Conservation (phyloP, 2,797 vertebrate genomes). For the Cossypha polioptera region DNA sequence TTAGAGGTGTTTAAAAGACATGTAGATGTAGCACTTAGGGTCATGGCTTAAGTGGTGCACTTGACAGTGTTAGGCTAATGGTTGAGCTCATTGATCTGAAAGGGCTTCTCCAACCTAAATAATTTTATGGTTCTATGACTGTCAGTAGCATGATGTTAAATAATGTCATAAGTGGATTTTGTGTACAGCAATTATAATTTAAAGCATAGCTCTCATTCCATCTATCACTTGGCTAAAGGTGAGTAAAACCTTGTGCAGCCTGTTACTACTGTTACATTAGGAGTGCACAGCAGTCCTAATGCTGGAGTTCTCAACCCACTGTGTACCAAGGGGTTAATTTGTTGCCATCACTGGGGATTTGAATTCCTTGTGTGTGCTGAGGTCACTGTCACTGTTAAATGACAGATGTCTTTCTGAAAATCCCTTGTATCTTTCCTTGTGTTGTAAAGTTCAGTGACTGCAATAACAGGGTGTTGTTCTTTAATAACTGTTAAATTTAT, state of each 20-base stretch:
- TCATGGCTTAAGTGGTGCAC: not conserved
- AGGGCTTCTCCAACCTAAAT: not conserved
- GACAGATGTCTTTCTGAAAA: slow-evolving; percentile 95
- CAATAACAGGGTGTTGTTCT: slow-evolving; percentile 83
- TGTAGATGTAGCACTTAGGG: not conserved
- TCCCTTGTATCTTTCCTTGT: slow-evolving; percentile 83
- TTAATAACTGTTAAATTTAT: slow-evolving; percentile 94
- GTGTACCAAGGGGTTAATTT: slow-evolving; percentile 67
- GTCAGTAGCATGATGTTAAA: not conserved
- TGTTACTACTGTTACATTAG: not conserved
- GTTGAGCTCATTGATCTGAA: not conserved
- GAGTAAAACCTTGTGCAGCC: not conserved
- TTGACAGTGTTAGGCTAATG: accelerated
- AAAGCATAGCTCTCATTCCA: not conserved
- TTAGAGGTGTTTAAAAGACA: not conserved
- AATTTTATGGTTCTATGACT: not conserved
- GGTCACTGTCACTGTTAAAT: slow-evolving; percentile 90
- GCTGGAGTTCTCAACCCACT: not conserved
- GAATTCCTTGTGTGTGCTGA: slow-evolving; percentile 87
- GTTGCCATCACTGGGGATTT: slow-evolving; percentile 75
- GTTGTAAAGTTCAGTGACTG: slow-evolving; percentile 81
- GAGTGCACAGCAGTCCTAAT: not conserved
- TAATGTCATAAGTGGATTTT: not conserved
- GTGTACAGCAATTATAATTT: not conserved
- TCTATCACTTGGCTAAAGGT: not conserved